phyloP scores from a whole-genome alignment of 2,888 invertebrate genomes.

The Drosophila anomalata region DNA sequence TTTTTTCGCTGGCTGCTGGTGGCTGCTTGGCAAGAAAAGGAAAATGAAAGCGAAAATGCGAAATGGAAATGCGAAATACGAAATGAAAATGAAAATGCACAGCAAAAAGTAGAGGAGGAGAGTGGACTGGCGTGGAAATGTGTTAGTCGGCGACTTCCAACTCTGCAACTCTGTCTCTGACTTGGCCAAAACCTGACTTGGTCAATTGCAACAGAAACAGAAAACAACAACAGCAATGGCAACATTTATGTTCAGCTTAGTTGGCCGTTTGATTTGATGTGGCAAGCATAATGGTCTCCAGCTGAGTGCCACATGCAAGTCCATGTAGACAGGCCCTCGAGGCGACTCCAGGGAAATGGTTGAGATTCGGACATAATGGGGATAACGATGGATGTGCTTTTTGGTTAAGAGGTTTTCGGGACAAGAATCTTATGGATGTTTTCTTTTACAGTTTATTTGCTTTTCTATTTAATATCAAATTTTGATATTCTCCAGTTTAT shows the following conservation, averaged over 20 bases:
- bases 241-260: conserved; percentile 31
- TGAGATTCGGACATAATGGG: conserved; percentile 27
- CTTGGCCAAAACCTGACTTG: conserved; percentile 11
- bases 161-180: conserved; percentile 24
- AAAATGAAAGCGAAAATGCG: conserved; percentile 74
- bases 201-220: conserved; percentile 37
- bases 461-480: not conserved
- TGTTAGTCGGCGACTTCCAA: conserved; percentile 42
- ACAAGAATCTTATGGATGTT: not conserved
- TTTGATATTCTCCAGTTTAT: not conserved
- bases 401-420: not conserved
- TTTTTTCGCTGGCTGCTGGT: conserved; percentile 49
- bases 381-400: not conserved
- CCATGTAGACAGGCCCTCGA: conserved; percentile 44
- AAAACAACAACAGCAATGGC: conserved; percentile 25
- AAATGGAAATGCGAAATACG: conserved; percentile 7
- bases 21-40: conserved; percentile 60
- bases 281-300: conserved; percentile 38
- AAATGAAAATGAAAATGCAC: conserved; percentile 5
- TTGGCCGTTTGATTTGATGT: conserved; percentile 47
- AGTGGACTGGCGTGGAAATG: conserved; percentile 31
- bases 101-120: conserved; percentile 15
- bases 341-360: conserved; percentile 25
- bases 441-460: not conserved
- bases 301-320: conserved; percentile 36